phyloP scores from a whole-genome alignment of 2,113 vertebrate species.

The Gobiocypris rarus region DNA sequence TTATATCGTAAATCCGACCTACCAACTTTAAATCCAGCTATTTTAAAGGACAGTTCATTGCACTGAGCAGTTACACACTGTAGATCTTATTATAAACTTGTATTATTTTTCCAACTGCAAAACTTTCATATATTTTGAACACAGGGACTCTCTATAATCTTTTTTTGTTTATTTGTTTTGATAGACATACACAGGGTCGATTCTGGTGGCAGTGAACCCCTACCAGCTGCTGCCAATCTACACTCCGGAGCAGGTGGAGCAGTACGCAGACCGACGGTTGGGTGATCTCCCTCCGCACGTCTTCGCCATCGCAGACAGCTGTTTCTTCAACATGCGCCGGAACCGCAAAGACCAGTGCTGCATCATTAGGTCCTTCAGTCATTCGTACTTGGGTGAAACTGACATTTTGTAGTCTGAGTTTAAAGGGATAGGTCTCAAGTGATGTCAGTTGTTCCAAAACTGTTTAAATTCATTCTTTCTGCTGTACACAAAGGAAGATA shows the following conservation, averaged over 20 bases:
- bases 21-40: neutral
- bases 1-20: neutral
- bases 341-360: constrained; percentile 89
- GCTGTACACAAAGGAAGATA: too few species aligned
- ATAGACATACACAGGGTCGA: constrained; percentile 95
- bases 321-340: constrained; percentile 93
- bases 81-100: neutral
- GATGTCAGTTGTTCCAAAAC: too few species aligned
- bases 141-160: neutral
- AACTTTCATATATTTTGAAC: neutral
- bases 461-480: too few species aligned
- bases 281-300: constrained; percentile 92
- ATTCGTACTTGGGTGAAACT: neutral
- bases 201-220: constrained; percentile 95
- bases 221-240: constrained; percentile 94
- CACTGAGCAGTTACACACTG: neutral
- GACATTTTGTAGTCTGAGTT: constrained; percentile 16
- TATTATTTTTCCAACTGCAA: neutral
- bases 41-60: neutral
- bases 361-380: constrained; percentile 86
- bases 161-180: neutral
- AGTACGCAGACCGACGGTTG: constrained; percentile 84
- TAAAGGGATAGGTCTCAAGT: too few species aligned
- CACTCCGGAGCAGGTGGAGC: constrained; percentile 85
- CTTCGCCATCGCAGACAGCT: constrained; percentile 93